Evolutionary conservation across 2,113 vertebrate species (phyloP), one percentile per base, ranked within the genome.

Genomic region (Prionailurus bengalensis): DNA sequence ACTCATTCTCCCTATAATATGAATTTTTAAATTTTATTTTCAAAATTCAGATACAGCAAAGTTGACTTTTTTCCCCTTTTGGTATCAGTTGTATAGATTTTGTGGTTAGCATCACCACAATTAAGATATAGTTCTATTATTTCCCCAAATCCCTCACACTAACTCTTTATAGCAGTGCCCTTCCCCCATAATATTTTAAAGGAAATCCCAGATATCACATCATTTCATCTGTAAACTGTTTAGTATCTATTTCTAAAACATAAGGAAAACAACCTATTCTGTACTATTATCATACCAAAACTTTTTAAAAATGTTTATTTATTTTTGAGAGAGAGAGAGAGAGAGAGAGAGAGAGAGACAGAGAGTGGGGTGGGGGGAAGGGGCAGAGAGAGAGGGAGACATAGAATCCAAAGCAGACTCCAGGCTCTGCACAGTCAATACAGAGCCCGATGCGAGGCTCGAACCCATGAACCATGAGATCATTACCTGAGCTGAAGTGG

Each of bases 181-280:
- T 66, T 31, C 48, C 15, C 9, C 5, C 5, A 29, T 89, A 81
- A 42, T 45, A 12, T 23, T 78, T 86, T 81, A 95, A 74, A 89
- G 73, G 13, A 93, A 91, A 96, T 42, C 23, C 3, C n/a, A 94
- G 48, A 61, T 2, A 68, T 27, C 33, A 91, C 9, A 70, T 36
- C 21, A 91, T 79, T 80, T 88, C 51, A 74, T 33, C 48, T 96
- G 11, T 73, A 55, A 84, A 83, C 17, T 19, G 23, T 23, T 84
- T 84, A 70, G 61, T 51, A 78, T 42, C 11, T 51, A 55, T 70
- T 91, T 89, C 68, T 74, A 94, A 87, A 92, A 92, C 42, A 3
- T 29, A 53, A 73, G 65, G 25, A 71, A 78, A 97, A 93, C 51
- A 81, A 84, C 31, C 27, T 88, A 93, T 53, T 93, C 39, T 74